A percentile compares a stretch with the other conserved stretches of the same genome.
These are phyloP conservation scores for Epinephelus awoara DNA, from an alignment of 2,797 vertebrate species.

Conservation along the genomic window DNA sequence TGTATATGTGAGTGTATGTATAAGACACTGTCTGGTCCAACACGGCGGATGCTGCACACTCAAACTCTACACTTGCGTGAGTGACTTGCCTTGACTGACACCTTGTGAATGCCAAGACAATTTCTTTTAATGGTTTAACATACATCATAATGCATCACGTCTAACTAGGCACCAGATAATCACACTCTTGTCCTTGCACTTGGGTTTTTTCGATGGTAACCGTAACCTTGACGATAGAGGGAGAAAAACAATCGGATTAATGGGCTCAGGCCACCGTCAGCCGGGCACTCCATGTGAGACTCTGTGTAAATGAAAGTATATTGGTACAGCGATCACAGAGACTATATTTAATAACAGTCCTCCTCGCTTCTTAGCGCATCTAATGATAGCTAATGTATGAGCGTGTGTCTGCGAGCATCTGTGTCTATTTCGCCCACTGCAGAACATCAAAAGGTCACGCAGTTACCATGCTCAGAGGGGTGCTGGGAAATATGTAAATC, in stretches of 20 bases:
- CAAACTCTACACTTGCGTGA: constrained; percentile 34
- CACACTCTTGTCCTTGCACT: constrained; percentile 42
- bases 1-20: constrained; percentile 21
- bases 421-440: constrained; percentile 59
- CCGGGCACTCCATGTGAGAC: constrained; percentile 3
- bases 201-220: constrained; percentile 30
- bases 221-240: constrained; percentile 35
- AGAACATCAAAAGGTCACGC: constrained; percentile 83
- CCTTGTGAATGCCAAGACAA: constrained; percentile 46
- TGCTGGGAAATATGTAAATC: constrained; percentile 81
- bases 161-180: constrained; percentile 43
- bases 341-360: constrained; percentile 36
- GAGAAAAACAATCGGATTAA: constrained; percentile 34
- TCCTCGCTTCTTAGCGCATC: constrained; percentile 51
- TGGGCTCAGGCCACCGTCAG: constrained; percentile 14
- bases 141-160: constrained; percentile 36
- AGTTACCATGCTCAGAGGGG: constrained; percentile 71
- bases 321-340: constrained; percentile 32
- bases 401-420: constrained; percentile 62
- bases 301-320: constrained; percentile 22
- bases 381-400: constrained; percentile 62
- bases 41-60: constrained; percentile 16
- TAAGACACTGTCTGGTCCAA: constrained; percentile 37
- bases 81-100: constrained; percentile 61
- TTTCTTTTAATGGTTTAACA: constrained; percentile 26